Percentiles rank a stretch among this genome's conserved stretches.
Evolutionary conservation across 2,113 vertebrate species (phyloP).

Genomic region (Thryonomys swinderianus): DNA sequence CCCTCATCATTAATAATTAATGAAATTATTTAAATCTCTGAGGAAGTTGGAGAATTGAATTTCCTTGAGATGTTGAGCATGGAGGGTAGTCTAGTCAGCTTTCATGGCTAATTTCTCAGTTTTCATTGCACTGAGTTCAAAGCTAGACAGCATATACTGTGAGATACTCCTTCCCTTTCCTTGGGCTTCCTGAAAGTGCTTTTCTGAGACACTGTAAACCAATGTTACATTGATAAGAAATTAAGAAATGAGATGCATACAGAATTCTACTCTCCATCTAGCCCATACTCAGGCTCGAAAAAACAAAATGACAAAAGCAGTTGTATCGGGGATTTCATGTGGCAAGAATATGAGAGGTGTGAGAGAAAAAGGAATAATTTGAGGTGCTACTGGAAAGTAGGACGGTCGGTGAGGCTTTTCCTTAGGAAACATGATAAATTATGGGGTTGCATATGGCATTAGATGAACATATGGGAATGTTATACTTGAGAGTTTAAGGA

Average conservation of each 20-base stretch:
- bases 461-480: no score
- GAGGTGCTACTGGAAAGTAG: neutral
- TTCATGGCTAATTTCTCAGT: neutral
- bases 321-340: neutral
- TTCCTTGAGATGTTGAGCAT: neutral
- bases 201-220: neutral
- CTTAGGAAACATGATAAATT: neutral
- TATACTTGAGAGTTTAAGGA: neutral
- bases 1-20: neutral
- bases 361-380: neutral
- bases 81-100: neutral
- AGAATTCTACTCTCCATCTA: neutral
- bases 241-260: neutral
- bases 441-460: no score
- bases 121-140: neutral
- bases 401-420: neutral
- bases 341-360: neutral
- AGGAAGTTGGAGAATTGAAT: neutral
- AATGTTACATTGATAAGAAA: neutral
- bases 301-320: neutral
- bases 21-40: neutral
- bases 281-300: neutral
- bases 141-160: neutral
- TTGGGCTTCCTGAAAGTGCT: neutral
- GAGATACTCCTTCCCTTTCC: neutral